Conservation (phyloP, 1,140 invertebrate species). For the Copidosoma floridanum region DNA sequence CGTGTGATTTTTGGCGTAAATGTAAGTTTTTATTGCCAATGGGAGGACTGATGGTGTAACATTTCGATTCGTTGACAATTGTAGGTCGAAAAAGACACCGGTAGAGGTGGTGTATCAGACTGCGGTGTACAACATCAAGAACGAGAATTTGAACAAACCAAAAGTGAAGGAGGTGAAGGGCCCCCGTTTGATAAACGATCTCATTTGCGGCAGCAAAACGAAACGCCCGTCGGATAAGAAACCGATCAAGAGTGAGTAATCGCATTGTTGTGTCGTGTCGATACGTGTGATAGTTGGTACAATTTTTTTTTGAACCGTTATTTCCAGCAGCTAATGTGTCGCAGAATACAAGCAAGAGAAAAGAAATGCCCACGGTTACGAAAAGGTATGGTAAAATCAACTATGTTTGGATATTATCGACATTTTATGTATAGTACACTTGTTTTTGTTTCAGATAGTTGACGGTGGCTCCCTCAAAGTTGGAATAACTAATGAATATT, state of each 20-base stretch:
- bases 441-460: constrained; percentile 19
- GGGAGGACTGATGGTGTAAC: too few relatives aligned
- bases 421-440: background rate
- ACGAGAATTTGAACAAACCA: constrained; percentile 42
- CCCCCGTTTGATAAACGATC: constrained; percentile 40
- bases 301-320: too few relatives aligned
- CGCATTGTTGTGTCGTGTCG: background rate
- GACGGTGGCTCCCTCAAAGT: too few relatives aligned
- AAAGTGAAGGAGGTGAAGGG: constrained; percentile 29
- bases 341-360: constrained; percentile 26
- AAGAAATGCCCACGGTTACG: constrained; percentile 11
- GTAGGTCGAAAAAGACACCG: constrained; percentile 40
- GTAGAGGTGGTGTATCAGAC: constrained; percentile 46
- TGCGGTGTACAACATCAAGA: constrained; percentile 48
- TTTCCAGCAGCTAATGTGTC: constrained; percentile 24
- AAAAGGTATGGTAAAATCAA: constrained; percentile 7
- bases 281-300: too few relatives aligned
- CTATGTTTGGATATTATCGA: background rate
- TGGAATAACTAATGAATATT: too few relatives aligned
- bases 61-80: background rate
- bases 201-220: constrained; percentile 42
- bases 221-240: constrained; percentile 35
- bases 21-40: too few relatives aligned
- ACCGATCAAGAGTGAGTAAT: constrained; percentile 32
- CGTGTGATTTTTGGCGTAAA: background rate